Base-by-base conservation (phyloP, 2,888 invertebrate species). In the Drosophila formosana region DNA sequence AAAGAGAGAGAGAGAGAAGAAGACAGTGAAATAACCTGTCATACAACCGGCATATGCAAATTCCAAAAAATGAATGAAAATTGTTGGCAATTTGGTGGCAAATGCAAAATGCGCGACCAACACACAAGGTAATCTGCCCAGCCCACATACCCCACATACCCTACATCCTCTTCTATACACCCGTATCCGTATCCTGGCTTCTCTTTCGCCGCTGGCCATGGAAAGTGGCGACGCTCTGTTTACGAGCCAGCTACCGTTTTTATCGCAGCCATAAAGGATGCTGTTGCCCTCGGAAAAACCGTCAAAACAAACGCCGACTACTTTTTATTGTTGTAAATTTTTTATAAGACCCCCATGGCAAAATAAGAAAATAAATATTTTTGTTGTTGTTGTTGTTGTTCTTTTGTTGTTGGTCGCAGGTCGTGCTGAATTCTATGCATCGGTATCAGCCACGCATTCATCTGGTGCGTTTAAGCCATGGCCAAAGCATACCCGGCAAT, bases 401-500 rank as follows among this genome's bases (percentile, higher is more conserved):
- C n/a, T 26, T 7, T 13, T 2, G 37, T 3, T 49, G 34, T 47
- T 55, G 45, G 46, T 83, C 85, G 9, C 95, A 99, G 99, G 96
- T 99, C 92, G 98, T 99, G 84, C 94, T 99, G 76, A 99, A 99
- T 93, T 99, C 99, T 46, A 99, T 99, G 99, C 99, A 99, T 94
- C 97, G 98, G 91, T 99, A 99, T 93, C 99, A 99, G 93, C 99
- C 99, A 1, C 94, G 99, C 80, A 98, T 99, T 91, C 99, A 99
- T 93, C 94, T 99, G 91, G 98, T 99, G 68, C 95, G 97, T 88
- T 95, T 97, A 92, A 94, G 96, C 78, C 97, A 97, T 82, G 96
- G 97, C 66, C 96, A 96, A 85, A 95, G 95, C 90, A 94, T 95
- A 57, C 96, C 96, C 77, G 95, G 96, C 88, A 94, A 94, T 41